Base-by-base conservation (phyloP, 1,140 invertebrate genomes). In the Macrocentrus cingulum region DNA sequence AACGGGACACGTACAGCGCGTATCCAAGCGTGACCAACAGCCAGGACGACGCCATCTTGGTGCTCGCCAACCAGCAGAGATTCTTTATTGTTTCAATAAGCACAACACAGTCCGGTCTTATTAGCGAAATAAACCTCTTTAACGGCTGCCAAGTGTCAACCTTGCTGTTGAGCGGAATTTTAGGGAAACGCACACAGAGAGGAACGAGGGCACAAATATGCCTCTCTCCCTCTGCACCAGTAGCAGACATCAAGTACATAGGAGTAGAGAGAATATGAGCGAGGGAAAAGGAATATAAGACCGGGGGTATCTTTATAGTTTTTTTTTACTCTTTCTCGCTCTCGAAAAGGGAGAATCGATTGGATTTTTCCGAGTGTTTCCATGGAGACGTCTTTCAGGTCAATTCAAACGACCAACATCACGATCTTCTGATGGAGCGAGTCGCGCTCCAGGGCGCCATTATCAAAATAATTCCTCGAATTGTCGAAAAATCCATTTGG, bases 81-180 rank as follows among this genome's bases (percentile, higher is more conserved):
- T 79, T 79, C 76, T 80, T 80, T 80, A 80, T 80, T 79, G 78
- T 80, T 80, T 79, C 78, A 79, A 80, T 79, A 80, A 77, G 77
- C 75, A 67, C 68, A 32, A 68, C 64, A 74, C 64, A 62, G 76
- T 74, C 74, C 75, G 70, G 74, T 70, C 76, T 78, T 79, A 80
- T 80, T 80, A 79, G 70, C 74, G 77, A 76, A 78, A 80, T 80
- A 80, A 80, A 80, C 74, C 77, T 80, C 72, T 72, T 74, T 77
- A 77, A 79, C 70, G 74, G 65, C 71, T 66, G 56, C 46, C 11
- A 60, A 65, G 60, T 67, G 64, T 66, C 60, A 69, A 67, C 45
- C 46, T 60, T 63, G 52, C 60, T 16, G 37, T 44, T 11, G n/a
- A 44, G 19, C 16, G 25, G 23, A 19, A 22, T 32, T 52, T 29